Evolutionary conservation across 2,888 invertebrate genomes (phyloP), one percentile per base, ranked within the genome.

Genomic region (Callinectes sapidus): DNA sequence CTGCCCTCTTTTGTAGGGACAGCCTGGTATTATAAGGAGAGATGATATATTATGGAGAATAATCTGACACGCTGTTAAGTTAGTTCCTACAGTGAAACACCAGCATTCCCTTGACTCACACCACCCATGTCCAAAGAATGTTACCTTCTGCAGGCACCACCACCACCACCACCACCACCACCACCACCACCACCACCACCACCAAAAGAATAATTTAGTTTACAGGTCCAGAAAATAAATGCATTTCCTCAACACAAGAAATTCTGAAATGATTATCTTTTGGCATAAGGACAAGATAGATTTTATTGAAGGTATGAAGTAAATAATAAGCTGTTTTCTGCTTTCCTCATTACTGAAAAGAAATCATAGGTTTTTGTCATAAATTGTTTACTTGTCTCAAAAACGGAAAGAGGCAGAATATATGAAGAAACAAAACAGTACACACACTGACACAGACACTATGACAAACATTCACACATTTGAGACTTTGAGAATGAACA

Each of bases 111-210:
- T 28, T 77, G 28, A 81, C 35, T 81, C 81, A 81, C 81, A 81
- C 81, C 81, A 14, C 16, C 32, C 35, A 28, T 71, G n/a, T 5
- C 71, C 28, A 6, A 61, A 61, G 23, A 61, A 61, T 8, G 32
- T 81, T 81, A 81, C 81, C 81, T 81, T 81, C 81, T 81, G 81
- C 35, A 32, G 35, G 1, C 81, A 81, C 81, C 81, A 81, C 81
- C 71, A 71, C 23, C 71, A 71, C 28, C 81, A 81, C 35, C 81
- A 81, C 81, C 81, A 35, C 77, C 77, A 81, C 77, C 77, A 55
- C 55, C 55, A 55, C 14, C 55, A 55, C 55, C 55, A 55, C 55
- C 55, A 55, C 55, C 55, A 55, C 55, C 55, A 16, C 55, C 55
- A 55, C n/a, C n/a, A n/a, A n/a, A 61, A 23, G 61, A 61, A 61